Base-by-base conservation (phyloP, 2,113 vertebrate genomes). In the Dicentrarchus labrax region DNA sequence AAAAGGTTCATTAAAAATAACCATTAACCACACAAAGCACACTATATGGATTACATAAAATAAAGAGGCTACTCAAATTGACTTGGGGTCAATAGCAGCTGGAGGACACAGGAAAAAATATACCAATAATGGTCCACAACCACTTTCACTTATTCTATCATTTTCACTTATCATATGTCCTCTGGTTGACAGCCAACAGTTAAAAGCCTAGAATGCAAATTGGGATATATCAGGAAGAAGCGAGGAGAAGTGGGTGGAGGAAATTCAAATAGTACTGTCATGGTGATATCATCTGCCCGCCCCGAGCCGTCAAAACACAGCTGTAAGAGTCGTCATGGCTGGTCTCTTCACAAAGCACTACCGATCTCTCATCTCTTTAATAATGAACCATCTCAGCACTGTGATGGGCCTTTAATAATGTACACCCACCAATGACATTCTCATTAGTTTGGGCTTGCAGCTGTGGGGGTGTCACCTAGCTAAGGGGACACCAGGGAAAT, bases 321-420 rank as follows among this genome's bases (percentile, higher is more conserved):
- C 89, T 76, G 68, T 65, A 85, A 73, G 61, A 72, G 36, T 48
- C 12, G 17, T 84, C 80, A 86, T 47, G 78, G 80, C 79, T 79
- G 41, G 65, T 82, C 82, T 88, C 72, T 53, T 73, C 70, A 83
- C 76, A 83, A 84, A 86, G 83, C 30, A 12, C 72, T 43, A 47
- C 67, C 41, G 0, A 86, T 84, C 86, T 80, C 21, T 75, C 12
- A 39, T 82, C 61, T 81, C 72, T 86, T 84, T 77, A 87, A 92
- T 90, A 89, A 91, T 84, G 51, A 88, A 81, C 81, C 79, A 84
- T 86, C 80, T 88, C 76, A 39, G 86, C 51, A 16, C 64, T 68
- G 76, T 78, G 86, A 91, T 84, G 88, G 78, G 83, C 87, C 85
- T 89, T 92, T 90, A 89, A 91, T 88, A 91, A 93, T 84, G 76